Conservation (phyloP, 1,140 invertebrate genomes). For the Euborellia annulipes region DNA sequence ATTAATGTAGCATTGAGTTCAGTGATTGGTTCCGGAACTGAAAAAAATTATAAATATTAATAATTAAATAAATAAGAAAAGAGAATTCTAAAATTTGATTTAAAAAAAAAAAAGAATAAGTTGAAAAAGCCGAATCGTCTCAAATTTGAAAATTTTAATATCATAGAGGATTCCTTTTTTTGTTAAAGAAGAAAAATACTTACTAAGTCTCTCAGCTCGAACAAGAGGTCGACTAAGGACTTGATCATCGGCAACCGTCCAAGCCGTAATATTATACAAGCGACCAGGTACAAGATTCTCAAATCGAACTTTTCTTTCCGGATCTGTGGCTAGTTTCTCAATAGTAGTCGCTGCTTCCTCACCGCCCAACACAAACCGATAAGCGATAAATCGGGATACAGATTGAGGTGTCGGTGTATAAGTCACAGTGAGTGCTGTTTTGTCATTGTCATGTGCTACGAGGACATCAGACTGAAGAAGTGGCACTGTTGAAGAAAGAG, state of each 20-base stretch:
- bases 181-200: neutral
- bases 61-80: too few species aligned
- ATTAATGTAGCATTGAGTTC: conserved; percentile 59
- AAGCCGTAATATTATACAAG: conserved; percentile 81
- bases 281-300: conserved; percentile 59
- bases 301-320: conserved; percentile 68
- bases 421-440: conserved; percentile 51
- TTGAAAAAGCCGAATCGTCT: too few species aligned
- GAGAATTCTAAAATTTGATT: too few species aligned
- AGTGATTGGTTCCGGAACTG: conserved; percentile 72
- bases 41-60: conserved; percentile 13
- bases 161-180: neutral
- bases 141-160: neutral
- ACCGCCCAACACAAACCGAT: conserved; percentile 58
- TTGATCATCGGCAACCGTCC: conserved; percentile 64
- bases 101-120: too few species aligned
- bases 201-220: conserved; percentile 49
- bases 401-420: conserved; percentile 71
- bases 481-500: conserved; percentile 43
- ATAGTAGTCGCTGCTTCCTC: conserved; percentile 50
- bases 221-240: conserved; percentile 69
- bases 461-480: conserved; percentile 81
- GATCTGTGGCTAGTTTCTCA: conserved; percentile 59
- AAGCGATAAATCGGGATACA: conserved; percentile 61
- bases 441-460: conserved; percentile 53